Evolutionary conservation across 2,888 invertebrate genomes (phyloP), one percentile per base, ranked within the genome.

Genomic region (Theristus sp.): DNA sequence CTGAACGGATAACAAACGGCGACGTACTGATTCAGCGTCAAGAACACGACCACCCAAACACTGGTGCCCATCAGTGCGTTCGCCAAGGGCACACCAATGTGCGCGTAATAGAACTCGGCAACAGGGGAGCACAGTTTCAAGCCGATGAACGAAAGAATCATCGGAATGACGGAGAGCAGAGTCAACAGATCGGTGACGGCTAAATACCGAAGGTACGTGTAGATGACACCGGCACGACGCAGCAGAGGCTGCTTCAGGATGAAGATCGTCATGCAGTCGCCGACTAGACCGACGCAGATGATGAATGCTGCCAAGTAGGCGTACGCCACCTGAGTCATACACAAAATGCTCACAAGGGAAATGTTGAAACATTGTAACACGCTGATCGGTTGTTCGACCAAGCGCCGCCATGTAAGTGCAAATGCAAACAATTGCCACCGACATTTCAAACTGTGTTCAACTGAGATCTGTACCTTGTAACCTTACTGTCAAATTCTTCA

Each of bases 11-110:
- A 68, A 64, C 77, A 78, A 20, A 78, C 76, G 6, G 78, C 78
- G 64, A 77, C 74, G 68, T 77, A 79, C 38, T 79, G 73, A 64
- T 77, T 77, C 25, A 78, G 71, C 1, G 79, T 79, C 26, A 79
- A 73, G 62, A 77, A 77, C 6, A 79, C 76, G 17, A 79, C 78
- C 61, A 78, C 74, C 71, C 78, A 78, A n/a, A 79, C 78, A 58
- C 75, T 75, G 38, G 76, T 73, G 3, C 77, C 78, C 77, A 79
- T 78, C 66, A 78, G 74, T 2, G 75, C 73, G 66, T 79, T 79
- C 26, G 77, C 75, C 60, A 78, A 64, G 0, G 77, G 76, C 59
- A 78, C 74, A 61, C 78, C 78, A 61, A 78, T 65, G 65, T 79
- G 75, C 2, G 78, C 76, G 62, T 74, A 74, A 67, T 76, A 77